Conservation (phyloP, 2,113 vertebrate species). For the Myodes glareolus region DNA sequence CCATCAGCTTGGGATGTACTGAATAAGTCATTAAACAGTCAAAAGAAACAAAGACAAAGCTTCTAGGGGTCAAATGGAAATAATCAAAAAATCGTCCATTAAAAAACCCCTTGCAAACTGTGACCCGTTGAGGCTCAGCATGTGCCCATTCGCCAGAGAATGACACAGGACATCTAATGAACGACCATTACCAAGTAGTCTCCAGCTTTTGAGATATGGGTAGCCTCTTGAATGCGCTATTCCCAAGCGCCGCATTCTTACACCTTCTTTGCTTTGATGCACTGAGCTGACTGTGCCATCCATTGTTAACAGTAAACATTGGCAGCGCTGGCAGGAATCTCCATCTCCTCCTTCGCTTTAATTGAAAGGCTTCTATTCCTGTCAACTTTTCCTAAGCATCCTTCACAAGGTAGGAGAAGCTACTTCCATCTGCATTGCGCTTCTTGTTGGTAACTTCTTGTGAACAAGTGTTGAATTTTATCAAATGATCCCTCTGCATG, state of each 20-base stretch:
- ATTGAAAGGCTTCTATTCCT: background rate
- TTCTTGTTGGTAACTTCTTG: background rate
- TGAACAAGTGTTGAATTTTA: background rate
- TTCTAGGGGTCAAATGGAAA: fast-evolving
- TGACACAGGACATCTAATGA: fast-evolving
- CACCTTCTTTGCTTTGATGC: background rate
- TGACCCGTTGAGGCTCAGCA: background rate
- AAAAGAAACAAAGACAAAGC: background rate
- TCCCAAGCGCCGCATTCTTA: background rate
- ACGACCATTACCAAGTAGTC: no score
- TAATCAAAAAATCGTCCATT: background rate
- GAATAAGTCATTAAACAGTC: background rate
- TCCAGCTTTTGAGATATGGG: background rate
- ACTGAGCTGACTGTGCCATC: background rate
- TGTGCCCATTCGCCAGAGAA: background rate
- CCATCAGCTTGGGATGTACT: background rate
- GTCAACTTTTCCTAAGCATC: background rate
- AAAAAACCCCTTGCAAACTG: fast-evolving
- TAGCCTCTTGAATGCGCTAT: background rate
- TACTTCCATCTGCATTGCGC: background rate
- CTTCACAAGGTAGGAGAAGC: background rate
- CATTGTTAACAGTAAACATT: background rate
- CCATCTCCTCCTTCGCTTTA: background rate
- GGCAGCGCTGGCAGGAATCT: background rate
- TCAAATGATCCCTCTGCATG: background rate